These are phyloP conservation scores for Latrodectus elegans DNA, from an alignment of 2,888 invertebrate species.

Conservation along the genomic window DNA sequence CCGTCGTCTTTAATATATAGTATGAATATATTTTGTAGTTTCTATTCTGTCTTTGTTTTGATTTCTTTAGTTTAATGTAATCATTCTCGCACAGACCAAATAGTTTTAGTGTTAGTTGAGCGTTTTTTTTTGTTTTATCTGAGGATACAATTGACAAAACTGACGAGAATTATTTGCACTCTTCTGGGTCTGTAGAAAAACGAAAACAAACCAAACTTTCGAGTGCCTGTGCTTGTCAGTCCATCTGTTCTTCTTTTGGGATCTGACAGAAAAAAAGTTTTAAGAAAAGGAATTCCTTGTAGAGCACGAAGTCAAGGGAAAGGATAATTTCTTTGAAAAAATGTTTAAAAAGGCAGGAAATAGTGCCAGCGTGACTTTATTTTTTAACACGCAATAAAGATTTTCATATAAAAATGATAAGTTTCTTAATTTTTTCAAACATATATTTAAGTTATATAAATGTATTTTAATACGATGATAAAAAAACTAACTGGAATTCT, in stretches of 20 bases:
- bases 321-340: no score
- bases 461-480: no score
- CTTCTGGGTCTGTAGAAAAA: no score
- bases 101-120: background rate
- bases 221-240: conserved; percentile 44
- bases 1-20: conserved; percentile 49
- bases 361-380: no score
- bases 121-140: background rate
- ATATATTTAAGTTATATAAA: no score
- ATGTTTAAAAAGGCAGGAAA: no score
- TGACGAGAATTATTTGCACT: background rate
- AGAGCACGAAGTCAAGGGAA: no score
- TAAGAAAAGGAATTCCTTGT: no score
- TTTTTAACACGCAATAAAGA: no score
- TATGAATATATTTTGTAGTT: conserved; percentile 21
- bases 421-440: no score
- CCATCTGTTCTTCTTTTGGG: conserved; percentile 36
- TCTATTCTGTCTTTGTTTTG: conserved; percentile 1
- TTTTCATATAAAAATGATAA: no score
- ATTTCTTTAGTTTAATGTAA: background rate
- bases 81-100: background rate
- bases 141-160: background rate
- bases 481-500: no score
- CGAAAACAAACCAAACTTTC: conserved; percentile 26
- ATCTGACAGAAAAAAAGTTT: background rate